A percentile compares a stretch with the other conserved stretches of the same genome.
phyloP scores from a whole-genome alignment of 2,888 invertebrate genomes.

The Zygogramma bicolorata region DNA sequence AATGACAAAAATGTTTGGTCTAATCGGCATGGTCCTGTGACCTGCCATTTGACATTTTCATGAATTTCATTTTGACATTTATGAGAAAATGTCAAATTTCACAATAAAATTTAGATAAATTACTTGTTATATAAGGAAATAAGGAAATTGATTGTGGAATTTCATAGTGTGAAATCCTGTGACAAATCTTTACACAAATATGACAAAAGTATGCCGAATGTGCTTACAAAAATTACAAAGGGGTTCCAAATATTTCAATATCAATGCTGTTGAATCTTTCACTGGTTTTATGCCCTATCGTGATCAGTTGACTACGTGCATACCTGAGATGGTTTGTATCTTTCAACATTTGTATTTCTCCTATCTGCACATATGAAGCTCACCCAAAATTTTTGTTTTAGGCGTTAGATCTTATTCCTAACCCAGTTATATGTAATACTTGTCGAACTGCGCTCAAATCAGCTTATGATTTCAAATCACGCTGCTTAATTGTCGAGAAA shows the following conservation, averaged over 20 bases:
- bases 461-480: constrained; percentile 53
- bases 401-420: constrained; percentile 55
- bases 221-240: constrained; percentile 53
- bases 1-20: constrained; percentile 32
- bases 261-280: constrained; percentile 57
- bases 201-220: constrained; percentile 58
- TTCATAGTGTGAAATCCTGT: constrained; percentile 5
- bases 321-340: constrained; percentile 57
- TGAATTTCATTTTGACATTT: constrained; percentile 53
- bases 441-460: constrained; percentile 52
- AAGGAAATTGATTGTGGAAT: constrained; percentile 21
- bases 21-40: no score
- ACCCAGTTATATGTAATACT: constrained; percentile 54
- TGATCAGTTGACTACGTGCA: constrained; percentile 58
- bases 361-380: background rate
- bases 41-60: constrained; percentile 53
- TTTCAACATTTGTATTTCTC: background rate
- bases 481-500: constrained; percentile 55
- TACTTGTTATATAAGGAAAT: constrained; percentile 47
- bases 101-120: constrained; percentile 39
- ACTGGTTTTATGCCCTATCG: constrained; percentile 59
- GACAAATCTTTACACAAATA: constrained; percentile 24
- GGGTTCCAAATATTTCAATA: constrained; percentile 56
- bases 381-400: constrained; percentile 30
- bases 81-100: constrained; percentile 54